Conservation (phyloP, 2,888 invertebrate species). For the Eupithecia pulchellata region DNA sequence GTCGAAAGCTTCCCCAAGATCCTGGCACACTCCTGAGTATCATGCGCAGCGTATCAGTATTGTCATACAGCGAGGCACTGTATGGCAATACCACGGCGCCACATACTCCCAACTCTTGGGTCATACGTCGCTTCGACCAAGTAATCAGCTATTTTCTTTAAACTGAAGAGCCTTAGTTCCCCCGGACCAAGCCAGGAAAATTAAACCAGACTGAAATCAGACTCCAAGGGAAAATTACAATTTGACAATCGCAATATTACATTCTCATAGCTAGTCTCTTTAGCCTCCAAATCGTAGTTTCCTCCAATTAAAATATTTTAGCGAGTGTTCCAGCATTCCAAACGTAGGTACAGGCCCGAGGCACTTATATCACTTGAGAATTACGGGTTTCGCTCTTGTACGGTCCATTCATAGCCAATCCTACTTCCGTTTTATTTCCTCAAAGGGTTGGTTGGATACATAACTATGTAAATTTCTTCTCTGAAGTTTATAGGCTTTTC, state of each 20-base stretch:
- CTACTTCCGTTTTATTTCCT: constrained; percentile 28
- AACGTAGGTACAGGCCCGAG: background rate
- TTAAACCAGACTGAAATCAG: no score
- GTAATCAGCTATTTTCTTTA: no score
- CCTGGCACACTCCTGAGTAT: no score
- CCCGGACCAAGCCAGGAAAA: no score
- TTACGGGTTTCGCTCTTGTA: constrained; percentile 7
- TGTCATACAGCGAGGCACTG: no score
- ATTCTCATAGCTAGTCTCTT: background rate
- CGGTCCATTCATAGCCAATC: constrained; percentile 24
- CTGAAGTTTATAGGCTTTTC: constrained; percentile 23
- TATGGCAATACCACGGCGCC: no score
- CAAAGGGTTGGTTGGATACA: constrained; percentile 26
- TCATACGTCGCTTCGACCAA: no score
- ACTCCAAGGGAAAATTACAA: no score
- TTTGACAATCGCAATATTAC: background rate
- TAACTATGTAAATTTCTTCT: constrained; percentile 29
- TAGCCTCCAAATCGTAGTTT: background rate
- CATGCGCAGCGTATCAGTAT: no score
- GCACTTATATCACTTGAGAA: constrained; percentile 6
- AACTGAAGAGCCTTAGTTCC: no score
- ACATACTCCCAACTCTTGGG: no score
- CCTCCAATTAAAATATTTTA: background rate
- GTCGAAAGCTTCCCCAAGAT: no score
- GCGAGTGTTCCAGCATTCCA: background rate